Evolutionary conservation across 2,113 vertebrate species (phyloP).

Genomic region (Boulengeromyrus knoepffleri): DNA sequence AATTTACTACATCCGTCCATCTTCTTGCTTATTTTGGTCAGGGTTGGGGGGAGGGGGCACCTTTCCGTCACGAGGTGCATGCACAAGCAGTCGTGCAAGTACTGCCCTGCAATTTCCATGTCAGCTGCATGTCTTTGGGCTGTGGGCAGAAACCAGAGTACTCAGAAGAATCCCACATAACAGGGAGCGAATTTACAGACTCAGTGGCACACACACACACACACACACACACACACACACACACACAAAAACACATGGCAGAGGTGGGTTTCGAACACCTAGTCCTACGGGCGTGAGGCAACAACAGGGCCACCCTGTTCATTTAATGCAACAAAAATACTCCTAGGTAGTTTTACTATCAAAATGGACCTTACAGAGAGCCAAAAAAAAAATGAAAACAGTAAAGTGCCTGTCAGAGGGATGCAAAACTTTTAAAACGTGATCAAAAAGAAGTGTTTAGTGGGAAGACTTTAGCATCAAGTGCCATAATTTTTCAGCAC

Average conservation of each 20-base stretch:
- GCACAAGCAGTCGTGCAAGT: background rate
- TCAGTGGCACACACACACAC: background rate
- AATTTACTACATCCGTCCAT: background rate
- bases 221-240: too few species aligned
- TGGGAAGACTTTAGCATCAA: background rate
- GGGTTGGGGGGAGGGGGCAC: background rate
- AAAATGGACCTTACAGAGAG: background rate
- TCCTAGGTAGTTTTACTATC: background rate
- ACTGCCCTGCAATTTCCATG: background rate
- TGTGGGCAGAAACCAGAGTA: background rate
- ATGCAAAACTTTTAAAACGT: background rate
- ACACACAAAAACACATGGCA: background rate
- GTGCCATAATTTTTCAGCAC: background rate
- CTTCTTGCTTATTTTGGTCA: background rate
- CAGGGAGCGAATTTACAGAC: background rate
- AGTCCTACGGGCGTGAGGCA: background rate
- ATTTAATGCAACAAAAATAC: background rate
- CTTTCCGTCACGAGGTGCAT: background rate
- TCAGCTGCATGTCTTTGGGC: background rate
- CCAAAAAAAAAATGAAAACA: background rate
- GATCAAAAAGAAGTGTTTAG: background rate
- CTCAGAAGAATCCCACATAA: background rate
- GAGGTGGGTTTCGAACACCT: background rate
- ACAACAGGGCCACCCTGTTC: background rate
- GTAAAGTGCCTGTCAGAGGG: background rate